These are phyloP conservation scores for Balaenoptera acutorostrata DNA, from an alignment of 2,113 vertebrate genomes.

Conservation along the genomic window DNA sequence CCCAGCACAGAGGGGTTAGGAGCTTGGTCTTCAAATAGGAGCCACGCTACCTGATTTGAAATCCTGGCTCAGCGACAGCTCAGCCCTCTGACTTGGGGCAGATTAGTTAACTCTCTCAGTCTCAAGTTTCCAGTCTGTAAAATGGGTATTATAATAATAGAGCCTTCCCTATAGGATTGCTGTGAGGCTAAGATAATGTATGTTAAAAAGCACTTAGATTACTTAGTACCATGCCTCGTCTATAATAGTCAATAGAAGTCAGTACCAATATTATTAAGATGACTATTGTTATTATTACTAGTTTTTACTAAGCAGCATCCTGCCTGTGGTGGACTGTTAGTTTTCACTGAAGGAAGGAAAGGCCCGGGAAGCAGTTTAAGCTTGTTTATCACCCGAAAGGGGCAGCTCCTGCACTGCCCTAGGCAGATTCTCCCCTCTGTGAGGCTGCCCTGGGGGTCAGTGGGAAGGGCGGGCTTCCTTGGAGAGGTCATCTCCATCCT, in stretches of 20 bases:
- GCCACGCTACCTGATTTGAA: background rate
- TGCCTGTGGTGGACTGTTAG: background rate
- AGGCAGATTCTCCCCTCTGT: background rate
- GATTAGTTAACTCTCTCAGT: background rate
- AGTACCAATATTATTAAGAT: background rate
- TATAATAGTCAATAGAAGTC: background rate
- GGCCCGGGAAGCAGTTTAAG: background rate
- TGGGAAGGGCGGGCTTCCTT: background rate
- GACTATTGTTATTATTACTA: constrained; percentile 5
- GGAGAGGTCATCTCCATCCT: background rate
- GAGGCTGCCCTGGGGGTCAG: background rate
- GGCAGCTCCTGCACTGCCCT: background rate
- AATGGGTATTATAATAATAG: background rate
- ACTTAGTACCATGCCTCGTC: background rate
- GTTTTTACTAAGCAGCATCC: background rate
- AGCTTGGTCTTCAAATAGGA: background rate
- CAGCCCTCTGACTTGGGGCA: background rate
- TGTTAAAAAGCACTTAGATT: background rate
- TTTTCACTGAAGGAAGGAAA: background rate
- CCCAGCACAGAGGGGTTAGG: background rate
- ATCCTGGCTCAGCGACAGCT: background rate
- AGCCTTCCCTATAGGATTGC: background rate
- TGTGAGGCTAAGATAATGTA: constrained; percentile 30
- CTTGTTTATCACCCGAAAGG: background rate
- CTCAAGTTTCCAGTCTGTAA: constrained; percentile 4